Conservation (phyloP, 2,113 vertebrate genomes). For the Aegotheles bennettii region DNA sequence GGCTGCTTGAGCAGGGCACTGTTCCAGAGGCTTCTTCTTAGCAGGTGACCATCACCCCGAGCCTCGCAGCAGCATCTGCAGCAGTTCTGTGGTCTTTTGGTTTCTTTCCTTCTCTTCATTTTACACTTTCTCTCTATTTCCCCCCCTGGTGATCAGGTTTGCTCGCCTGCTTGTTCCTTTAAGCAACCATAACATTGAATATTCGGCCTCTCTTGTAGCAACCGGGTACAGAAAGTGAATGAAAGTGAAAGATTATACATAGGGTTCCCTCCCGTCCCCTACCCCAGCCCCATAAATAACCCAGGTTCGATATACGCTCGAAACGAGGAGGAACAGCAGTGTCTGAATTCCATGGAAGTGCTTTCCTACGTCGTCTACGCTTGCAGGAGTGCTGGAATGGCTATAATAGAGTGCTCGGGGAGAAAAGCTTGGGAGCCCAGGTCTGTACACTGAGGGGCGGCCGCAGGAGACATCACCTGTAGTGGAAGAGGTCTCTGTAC, state of each 20-base stretch:
- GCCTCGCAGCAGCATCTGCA: constrained; percentile 51
- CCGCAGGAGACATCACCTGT: constrained; percentile 84
- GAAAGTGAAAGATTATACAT: constrained; percentile 51
- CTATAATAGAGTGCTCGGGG: constrained; percentile 62
- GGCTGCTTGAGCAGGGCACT: constrained; percentile 55
- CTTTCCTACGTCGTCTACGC: constrained; percentile 63
- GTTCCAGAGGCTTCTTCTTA: neutral
- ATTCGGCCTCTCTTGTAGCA: constrained; percentile 30
- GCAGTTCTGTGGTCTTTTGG: constrained; percentile 43
- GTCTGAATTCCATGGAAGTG: constrained; percentile 63
- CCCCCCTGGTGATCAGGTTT: neutral
- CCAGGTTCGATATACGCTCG: constrained; percentile 57
- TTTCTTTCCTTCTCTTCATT: constrained; percentile 43
- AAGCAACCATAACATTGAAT: neutral
- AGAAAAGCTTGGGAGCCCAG: constrained; percentile 44
- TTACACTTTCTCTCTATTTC: neutral
- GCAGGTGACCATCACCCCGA: constrained; percentile 1
- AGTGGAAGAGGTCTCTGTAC: constrained; percentile 92
- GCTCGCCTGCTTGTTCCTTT: neutral
- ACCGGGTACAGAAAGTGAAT: constrained; percentile 39
- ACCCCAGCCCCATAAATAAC: constrained; percentile 57
- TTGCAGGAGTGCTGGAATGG: constrained; percentile 67
- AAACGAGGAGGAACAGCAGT: constrained; percentile 65
- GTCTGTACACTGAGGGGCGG: constrained; percentile 44
- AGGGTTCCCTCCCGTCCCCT: constrained; percentile 52